These are phyloP conservation scores for Drosophila ezoana DNA, from an alignment of 2,888 invertebrate species.

Conservation along the genomic window DNA sequence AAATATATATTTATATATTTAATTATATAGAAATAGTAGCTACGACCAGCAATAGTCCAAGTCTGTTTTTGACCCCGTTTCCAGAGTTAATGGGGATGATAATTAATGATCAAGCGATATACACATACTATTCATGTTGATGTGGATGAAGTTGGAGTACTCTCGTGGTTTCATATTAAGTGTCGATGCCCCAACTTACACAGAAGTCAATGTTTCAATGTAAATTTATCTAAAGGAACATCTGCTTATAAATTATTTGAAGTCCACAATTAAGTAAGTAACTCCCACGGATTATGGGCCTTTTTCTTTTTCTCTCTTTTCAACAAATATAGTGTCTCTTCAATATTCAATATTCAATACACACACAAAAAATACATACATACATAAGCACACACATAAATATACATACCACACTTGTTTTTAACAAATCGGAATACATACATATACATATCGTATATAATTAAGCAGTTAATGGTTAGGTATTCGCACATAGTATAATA, in stretches of 20 bases:
- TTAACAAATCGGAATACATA: constrained; percentile 52
- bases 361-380: constrained; percentile 51
- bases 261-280: constrained; percentile 11
- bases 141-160: constrained; percentile 32
- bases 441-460: constrained; percentile 37
- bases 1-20: constrained; percentile 27
- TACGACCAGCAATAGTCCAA: constrained; percentile 61
- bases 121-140: constrained; percentile 17
- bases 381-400: constrained; percentile 35
- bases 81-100: constrained; percentile 33
- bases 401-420: constrained; percentile 51
- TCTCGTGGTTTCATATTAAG: constrained; percentile 22
- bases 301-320: constrained; percentile 12
- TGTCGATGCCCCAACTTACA: constrained; percentile 31
- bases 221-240: constrained; percentile 24
- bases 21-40: constrained; percentile 50
- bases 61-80: constrained; percentile 48
- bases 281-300: constrained; percentile 3
- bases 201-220: constrained; percentile 16
- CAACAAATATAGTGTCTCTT: constrained; percentile 14
- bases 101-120: constrained; percentile 41
- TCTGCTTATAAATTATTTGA: constrained; percentile 26
- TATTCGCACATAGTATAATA: constrained; percentile 51
- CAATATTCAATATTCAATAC: constrained; percentile 27
- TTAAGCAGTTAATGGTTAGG: constrained; percentile 60